Evolutionary conservation across 2,888 invertebrate genomes (phyloP).

Genomic region (Monopis laevigella): DNA sequence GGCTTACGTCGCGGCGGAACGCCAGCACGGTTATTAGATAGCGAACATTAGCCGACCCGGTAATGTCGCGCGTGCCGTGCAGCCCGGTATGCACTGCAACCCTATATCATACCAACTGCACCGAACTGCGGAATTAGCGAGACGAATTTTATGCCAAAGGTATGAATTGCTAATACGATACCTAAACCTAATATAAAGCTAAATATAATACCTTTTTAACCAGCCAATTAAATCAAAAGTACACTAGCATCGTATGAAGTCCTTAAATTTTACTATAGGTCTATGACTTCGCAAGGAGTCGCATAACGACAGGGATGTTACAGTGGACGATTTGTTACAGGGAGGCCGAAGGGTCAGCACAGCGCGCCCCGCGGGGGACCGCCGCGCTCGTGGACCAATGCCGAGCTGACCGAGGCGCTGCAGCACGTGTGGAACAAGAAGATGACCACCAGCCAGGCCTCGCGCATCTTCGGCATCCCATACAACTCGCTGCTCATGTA

Average conservation of each 20-base stretch:
- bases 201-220: no score
- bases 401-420: conserved; percentile 87
- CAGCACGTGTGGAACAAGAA: conserved; percentile 96
- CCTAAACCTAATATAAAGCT: no score
- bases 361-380: conserved; percentile 91
- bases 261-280: no score
- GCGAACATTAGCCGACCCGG: conserved; percentile 48
- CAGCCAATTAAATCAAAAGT: no score
- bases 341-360: conserved; percentile 90
- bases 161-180: no score
- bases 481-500: conserved; percentile 93
- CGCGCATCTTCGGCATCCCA: conserved; percentile 90
- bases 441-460: conserved; percentile 93
- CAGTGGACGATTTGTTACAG: conserved; percentile 35
- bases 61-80: conserved; percentile 41
- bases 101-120: no score
- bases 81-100: no score
- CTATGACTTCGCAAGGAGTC: no score
- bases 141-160: no score
- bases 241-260: no score
- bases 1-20: conserved; percentile 25
- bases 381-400: conserved; percentile 92
- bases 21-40: conserved; percentile 62
- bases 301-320: no score
- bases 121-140: no score